These are phyloP conservation scores for Ptiloglossa arizonensis DNA, from an alignment of 1,140 invertebrate genomes.

Conservation along the genomic window DNA sequence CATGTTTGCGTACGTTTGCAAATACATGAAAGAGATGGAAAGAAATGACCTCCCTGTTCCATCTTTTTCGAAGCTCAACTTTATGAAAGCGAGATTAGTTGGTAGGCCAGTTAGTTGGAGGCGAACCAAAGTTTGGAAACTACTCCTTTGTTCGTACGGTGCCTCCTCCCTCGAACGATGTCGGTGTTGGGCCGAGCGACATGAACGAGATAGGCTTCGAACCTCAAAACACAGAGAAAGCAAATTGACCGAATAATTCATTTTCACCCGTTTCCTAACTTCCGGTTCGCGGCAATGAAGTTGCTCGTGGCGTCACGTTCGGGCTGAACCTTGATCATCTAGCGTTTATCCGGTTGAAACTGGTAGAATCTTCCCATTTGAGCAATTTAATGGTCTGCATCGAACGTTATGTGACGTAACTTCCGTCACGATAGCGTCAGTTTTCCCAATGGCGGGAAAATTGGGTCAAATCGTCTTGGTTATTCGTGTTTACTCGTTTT, in stretches of 20 bases:
- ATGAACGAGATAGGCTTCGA: constrained; percentile 11
- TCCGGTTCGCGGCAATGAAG: constrained; percentile 21
- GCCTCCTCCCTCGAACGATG: neutral
- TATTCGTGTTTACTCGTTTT: neutral
- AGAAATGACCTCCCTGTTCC: neutral
- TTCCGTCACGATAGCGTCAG: neutral
- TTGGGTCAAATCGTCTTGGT: neutral
- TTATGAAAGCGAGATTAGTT: constrained; percentile 6
- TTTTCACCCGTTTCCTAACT: constrained; percentile 27
- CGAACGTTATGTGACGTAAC: neutral
- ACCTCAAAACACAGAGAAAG: neutral
- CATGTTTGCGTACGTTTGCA: no score
- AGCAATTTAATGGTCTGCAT: constrained; percentile 13
- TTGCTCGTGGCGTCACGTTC: neutral
- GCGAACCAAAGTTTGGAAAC: neutral
- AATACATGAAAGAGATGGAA: no score
- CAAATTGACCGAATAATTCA: constrained; percentile 48
- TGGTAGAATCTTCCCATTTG: neutral
- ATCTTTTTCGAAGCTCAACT: constrained; percentile 4
- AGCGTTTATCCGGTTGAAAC: neutral
- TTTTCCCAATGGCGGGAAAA: constrained; percentile 9
- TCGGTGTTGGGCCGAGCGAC: neutral
- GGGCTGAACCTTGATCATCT: neutral
- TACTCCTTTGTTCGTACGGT: neutral
- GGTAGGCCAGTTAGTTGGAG: neutral